phyloP scores from a whole-genome alignment of 2,113 vertebrate species.

The Hippocampus mohnikei region DNA sequence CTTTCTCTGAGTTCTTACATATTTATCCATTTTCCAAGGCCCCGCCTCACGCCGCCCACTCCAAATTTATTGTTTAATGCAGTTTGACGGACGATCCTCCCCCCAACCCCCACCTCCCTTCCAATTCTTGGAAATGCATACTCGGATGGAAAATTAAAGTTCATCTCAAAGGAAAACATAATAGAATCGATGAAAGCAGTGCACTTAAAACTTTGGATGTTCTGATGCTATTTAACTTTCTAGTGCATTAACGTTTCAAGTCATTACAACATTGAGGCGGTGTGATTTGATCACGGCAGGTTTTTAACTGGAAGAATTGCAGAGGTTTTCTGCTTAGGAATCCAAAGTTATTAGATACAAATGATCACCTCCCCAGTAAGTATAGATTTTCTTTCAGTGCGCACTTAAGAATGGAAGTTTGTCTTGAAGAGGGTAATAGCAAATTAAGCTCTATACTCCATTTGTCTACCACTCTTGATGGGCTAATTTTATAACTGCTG shows the following conservation, averaged over 20 bases:
- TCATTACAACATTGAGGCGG: slow-evolving; percentile 77
- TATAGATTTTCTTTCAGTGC: slow-evolving; percentile 80
- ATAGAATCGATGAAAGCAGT: slow-evolving; percentile 78
- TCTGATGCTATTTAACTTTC: slow-evolving; percentile 81
- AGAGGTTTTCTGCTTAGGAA: slow-evolving; percentile 79
- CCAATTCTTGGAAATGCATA: slow-evolving; percentile 73
- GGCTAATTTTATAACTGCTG: slow-evolving; percentile 84
- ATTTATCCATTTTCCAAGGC: slow-evolving; percentile 91
- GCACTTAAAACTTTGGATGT: slow-evolving; percentile 81
- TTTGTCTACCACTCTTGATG: slow-evolving; percentile 80
- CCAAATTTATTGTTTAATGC: slow-evolving; percentile 75
- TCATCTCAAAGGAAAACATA: slow-evolving; percentile 78
- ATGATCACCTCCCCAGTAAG: slow-evolving; percentile 82
- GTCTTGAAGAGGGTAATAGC: slow-evolving; percentile 82
- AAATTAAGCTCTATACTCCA: slow-evolving; percentile 83
- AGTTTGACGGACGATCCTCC: slow-evolving; percentile 63
- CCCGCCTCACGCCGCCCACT: slow-evolving; percentile 66
- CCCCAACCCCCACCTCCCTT: slow-evolving; percentile 34
- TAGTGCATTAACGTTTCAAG: slow-evolving; percentile 81
- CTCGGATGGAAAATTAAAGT: slow-evolving; percentile 77
- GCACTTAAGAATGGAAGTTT: slow-evolving; percentile 82
- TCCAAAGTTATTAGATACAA: slow-evolving; percentile 82
- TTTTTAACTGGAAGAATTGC: slow-evolving; percentile 81
- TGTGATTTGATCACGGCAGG: slow-evolving; percentile 80
- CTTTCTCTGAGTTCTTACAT: slow-evolving; percentile 94